Percentiles rank a stretch among this genome's conserved stretches.
These are phyloP conservation scores for Gryllus longicercus DNA, from an alignment of 2,888 invertebrate genomes.

Conservation along the genomic window DNA sequence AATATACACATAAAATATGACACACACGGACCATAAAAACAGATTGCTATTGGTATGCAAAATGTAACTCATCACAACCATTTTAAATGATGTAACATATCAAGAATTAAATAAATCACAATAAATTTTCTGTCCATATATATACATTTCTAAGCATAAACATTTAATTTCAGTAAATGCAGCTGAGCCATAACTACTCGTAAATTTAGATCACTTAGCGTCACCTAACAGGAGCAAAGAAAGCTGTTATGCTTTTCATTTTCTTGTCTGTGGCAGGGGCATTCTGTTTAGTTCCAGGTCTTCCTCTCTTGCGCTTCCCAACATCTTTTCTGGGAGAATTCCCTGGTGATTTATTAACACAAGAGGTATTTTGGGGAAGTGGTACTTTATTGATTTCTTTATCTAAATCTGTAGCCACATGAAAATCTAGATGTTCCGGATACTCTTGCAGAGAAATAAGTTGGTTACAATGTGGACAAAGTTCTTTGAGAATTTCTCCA, in stretches of 20 bases:
- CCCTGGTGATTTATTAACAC: neutral
- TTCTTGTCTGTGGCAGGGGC: slow-evolving; percentile 34
- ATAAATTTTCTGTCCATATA: no score
- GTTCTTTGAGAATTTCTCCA: slow-evolving; percentile 45
- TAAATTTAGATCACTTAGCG: neutral
- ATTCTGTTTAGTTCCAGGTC: slow-evolving; percentile 24
- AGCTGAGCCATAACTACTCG: no score
- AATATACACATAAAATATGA: no score
- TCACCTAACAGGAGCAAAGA: slow-evolving; percentile 37
- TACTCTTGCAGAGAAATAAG: slow-evolving; percentile 59
- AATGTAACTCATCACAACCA: no score
- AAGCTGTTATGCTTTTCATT: slow-evolving; percentile 38
- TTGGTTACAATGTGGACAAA: slow-evolving; percentile 68
- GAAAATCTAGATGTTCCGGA: slow-evolving; percentile 77
- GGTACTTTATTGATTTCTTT: slow-evolving; percentile 55
- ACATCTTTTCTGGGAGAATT: slow-evolving; percentile 23
- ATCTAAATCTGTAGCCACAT: slow-evolving; percentile 75
- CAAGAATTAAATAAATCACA: no score
- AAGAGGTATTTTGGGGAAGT: slow-evolving; percentile 12
- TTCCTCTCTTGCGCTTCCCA: slow-evolving; percentile 32
- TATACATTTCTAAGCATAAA: no score
- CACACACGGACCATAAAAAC: no score
- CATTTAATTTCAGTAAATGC: no score
- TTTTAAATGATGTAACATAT: no score
- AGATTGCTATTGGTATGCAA: no score